Evolutionary conservation across 2,797 vertebrate genomes (phyloP).

Genomic region (Mastacembelus armatus): DNA sequence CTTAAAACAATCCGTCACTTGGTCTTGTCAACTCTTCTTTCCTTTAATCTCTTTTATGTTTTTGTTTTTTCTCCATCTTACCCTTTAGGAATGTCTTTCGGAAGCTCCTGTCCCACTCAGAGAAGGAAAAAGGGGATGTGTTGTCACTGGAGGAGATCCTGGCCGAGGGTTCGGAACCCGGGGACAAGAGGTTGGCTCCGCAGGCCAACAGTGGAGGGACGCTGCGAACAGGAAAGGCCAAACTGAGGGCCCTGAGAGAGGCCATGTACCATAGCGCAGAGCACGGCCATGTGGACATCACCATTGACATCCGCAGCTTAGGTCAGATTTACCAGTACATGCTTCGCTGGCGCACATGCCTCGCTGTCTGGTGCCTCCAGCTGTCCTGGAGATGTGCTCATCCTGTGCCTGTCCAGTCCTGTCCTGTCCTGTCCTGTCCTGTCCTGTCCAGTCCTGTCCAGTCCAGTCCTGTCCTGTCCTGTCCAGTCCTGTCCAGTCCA

Average conservation of each 20-base stretch:
- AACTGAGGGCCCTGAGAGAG: constrained; percentile 87
- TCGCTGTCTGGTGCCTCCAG: constrained; percentile 67
- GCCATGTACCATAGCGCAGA: constrained; percentile 90
- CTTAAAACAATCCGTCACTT: neutral
- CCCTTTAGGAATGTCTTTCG: constrained; percentile 85
- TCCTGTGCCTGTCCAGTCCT: constrained; percentile 72
- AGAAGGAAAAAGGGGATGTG: constrained; percentile 85
- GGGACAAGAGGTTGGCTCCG: constrained; percentile 71
- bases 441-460: constrained; percentile 59
- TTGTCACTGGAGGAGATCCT: constrained; percentile 88
- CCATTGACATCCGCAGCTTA: constrained; percentile 89
- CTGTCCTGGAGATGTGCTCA: constrained; percentile 76
- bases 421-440: constrained; percentile 41
- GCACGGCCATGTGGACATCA: constrained; percentile 90
- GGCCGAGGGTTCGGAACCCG: constrained; percentile 82
- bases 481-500: constrained; percentile 15
- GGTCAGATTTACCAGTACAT: constrained; percentile 83
- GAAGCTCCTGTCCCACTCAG: constrained; percentile 85
- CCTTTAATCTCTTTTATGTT: neutral
- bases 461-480: constrained; percentile 46
- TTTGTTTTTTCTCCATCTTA: neutral
- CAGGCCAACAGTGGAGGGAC: constrained; percentile 80
- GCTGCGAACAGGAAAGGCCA: constrained; percentile 87
- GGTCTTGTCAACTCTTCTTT: neutral
- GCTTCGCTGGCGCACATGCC: constrained; percentile 66